Base-by-base conservation (phyloP, 1,140 invertebrate genomes). In the Thalassaphorura encarpata region DNA sequence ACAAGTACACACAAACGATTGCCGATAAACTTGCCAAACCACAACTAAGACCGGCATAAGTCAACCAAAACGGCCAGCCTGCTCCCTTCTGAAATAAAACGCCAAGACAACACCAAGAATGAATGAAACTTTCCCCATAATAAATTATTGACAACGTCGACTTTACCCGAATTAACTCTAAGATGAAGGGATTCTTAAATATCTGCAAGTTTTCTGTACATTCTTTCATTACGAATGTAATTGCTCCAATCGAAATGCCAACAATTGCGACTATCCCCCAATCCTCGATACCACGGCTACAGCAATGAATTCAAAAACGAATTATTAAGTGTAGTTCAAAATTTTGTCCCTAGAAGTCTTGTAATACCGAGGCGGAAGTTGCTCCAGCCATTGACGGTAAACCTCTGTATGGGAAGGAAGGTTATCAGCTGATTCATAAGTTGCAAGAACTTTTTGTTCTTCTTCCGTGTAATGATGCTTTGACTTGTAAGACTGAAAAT, bases 1-100 rank as follows among this genome's bases (percentile, higher is more conserved):
- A 68, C 33, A 56, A 54, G 69, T 66, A 66, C 67, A 71, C 60
- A 66, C 69, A 40, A 68, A 58, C 16, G 66, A 64, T 33, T 2
- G 62, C 42, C 15, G 62, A 41, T 16, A 60, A 18, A n/a, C 26
- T 31, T 13, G 54, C 48, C 45, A 61, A 54, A 6, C 52, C 28
- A 29, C 52, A 58, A 26, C 55, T 60, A 15, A 61, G 28, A 19
- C 48, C 39, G 5, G 58, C 40, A 49, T 64, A 60, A 33, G 55
- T 61, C 26, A 64, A 29, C 51, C 50, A 56, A 2, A 64, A 36
- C 29, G 43, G 21, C 8, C 33, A 33, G 13, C 28, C 52, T 49
- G 54, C 40, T 19, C 58, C 58, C 3, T 43, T 39, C 62, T 63
- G 23, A 29, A 56, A 39, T 6, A n/a, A n/a, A n/a, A n/a, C n/a